phyloP scores from a whole-genome alignment of 2,113 vertebrate genomes.

The Pelodiscus sinensis region DNA sequence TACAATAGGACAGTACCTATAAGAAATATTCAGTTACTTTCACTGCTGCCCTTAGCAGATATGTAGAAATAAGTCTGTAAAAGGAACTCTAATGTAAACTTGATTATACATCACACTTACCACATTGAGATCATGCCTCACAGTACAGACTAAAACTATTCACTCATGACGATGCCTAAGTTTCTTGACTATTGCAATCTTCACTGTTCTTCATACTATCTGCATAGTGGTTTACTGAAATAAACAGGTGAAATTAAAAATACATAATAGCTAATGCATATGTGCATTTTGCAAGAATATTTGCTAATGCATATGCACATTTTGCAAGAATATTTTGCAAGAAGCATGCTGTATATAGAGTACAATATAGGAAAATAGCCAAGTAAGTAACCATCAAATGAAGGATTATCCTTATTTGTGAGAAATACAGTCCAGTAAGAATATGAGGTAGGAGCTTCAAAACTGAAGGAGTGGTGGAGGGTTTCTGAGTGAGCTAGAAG shows the following conservation, averaged over 20 bases:
- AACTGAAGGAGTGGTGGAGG: background rate
- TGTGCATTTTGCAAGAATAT: background rate
- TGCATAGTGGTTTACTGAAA: background rate
- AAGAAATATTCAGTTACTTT: no score
- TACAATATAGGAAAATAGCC: background rate
- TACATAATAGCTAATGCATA: background rate
- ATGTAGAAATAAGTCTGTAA: background rate
- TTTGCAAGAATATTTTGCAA: background rate
- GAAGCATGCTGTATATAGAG: background rate
- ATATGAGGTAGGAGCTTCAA: background rate
- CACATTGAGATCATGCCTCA: background rate
- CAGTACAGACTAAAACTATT: background rate
- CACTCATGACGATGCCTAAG: background rate
- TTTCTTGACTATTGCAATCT: background rate
- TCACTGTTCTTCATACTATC: background rate
- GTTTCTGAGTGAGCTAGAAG: background rate
- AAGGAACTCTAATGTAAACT: background rate
- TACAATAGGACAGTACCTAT: no score
- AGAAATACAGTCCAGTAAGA: background rate
- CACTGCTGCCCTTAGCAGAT: background rate
- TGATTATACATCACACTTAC: background rate
- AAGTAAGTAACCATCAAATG: conserved; percentile 5
- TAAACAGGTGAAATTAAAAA: background rate
- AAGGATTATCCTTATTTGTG: background rate
- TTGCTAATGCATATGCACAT: background rate